Evolutionary conservation across 2,888 invertebrate genomes (phyloP), one percentile per base, ranked within the genome.

Genomic region (Fragum sueziense): DNA sequence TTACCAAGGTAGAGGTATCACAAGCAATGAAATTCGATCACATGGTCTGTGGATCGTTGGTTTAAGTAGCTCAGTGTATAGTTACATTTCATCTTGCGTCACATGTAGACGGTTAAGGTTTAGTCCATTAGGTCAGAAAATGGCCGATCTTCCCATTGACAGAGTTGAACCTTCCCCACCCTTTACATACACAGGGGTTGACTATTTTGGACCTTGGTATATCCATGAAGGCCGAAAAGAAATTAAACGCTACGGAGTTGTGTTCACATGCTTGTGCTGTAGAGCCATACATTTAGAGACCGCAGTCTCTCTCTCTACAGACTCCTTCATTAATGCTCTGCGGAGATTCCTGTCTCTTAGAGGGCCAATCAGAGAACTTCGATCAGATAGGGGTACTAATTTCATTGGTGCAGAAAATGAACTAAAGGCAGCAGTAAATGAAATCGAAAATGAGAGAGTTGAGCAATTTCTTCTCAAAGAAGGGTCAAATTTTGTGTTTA

Each of bases 201-300:
- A 89, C 67, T 88, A 83, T 74, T 89, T 89, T 74, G 88, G 88
- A 11, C 88, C 87, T 9, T 88, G 84, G n/a, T 20, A 71, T 6
- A 76, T 85, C 0, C 88, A 88, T 68, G 69, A 83, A 52, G 86
- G 88, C 20, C 81, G 88, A 0, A n/a, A n/a, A n/a, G n/a, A n/a
- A n/a, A n/a, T n/a, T n/a, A 88, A 87, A 76, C 70, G 86, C 17
- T 88, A 87, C 81, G 86, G 88, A 20, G 79, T 87, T 0, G 85
- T 82, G 52, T 85, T 85, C 69, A 88, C 88, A 3, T 88, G 88
- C 68, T 67, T 88, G 83, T 79, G 84, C 11, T 79, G 76, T 1
- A 77, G 87, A 20, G 88, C 85, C 1, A 74, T 88, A 11, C 86
- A 88, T 74, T 78, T 88, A 7, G 87, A 88, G 65, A 79, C 82